phyloP scores from a whole-genome alignment of 2,113 vertebrate species.

The Dicerorhinus sumatrensis region DNA sequence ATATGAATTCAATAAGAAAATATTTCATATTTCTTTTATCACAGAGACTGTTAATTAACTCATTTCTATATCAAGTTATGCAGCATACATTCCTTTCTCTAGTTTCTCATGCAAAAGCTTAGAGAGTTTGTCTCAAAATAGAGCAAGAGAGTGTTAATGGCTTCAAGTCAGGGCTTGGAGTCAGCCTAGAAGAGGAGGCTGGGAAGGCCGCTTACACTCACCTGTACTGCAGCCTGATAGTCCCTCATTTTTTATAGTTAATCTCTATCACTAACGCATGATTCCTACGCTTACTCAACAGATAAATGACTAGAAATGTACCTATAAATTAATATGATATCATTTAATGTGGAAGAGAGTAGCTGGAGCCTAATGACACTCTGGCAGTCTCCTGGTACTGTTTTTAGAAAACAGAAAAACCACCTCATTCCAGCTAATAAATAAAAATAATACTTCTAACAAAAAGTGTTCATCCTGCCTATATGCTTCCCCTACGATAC shows the following conservation, averaged over 20 bases:
- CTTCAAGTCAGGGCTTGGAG: not conserved
- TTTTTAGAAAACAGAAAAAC: constrained; percentile 40
- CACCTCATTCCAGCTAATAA: constrained; percentile 27
- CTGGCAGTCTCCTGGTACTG: not conserved
- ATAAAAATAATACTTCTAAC: constrained; percentile 59
- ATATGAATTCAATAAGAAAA: constrained; percentile 67
- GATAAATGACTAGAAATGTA: not conserved
- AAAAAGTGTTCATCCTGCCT: constrained; percentile 24
- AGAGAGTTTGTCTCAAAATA: constrained; percentile 55
- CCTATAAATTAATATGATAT: not conserved
- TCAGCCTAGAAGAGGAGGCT: not conserved
- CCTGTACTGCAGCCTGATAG: not conserved
- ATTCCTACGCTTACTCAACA: not conserved
- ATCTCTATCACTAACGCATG: not conserved
- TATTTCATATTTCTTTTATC: constrained; percentile 55
- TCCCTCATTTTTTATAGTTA: not conserved
- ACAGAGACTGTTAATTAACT: constrained; percentile 20
- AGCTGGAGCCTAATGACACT: not conserved
- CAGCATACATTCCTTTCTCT: constrained; percentile 19
- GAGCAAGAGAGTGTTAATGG: constrained; percentile 23
- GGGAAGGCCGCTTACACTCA: not conserved
- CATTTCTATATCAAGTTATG: constrained; percentile 38
- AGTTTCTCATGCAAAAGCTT: constrained; percentile 48
- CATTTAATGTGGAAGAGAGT: constrained; percentile 25
- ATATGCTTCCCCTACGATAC: constrained; percentile 43